phyloP scores from a whole-genome alignment of 92 coral and sea anemone genomes.

The Parazoanthus atlanticus region DNA sequence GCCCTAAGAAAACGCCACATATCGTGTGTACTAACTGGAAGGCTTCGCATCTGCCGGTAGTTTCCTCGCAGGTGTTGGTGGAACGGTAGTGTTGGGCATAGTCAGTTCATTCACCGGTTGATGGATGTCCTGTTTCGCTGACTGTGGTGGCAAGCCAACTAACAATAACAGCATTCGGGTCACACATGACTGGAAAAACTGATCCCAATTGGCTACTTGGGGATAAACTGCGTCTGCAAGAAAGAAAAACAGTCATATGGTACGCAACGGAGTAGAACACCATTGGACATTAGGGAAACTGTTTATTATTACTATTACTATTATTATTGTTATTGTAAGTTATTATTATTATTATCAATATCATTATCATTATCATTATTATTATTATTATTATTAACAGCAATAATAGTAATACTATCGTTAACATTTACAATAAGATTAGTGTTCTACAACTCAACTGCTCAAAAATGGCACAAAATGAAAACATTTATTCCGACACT shows the following conservation, averaged over 20 bases:
- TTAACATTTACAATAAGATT: too few species aligned
- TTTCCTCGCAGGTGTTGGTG: slow-evolving; percentile 41
- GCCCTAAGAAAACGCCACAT: background rate
- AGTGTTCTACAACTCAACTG: too few species aligned
- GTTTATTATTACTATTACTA: background rate
- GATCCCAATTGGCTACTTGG: slow-evolving; percentile 75
- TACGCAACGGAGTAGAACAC: background rate
- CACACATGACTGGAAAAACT: slow-evolving; percentile 83
- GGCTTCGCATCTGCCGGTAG: slow-evolving; percentile 32
- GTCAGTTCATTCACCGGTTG: slow-evolving; percentile 70
- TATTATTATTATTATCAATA: too few species aligned
- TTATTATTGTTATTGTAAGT: background rate
- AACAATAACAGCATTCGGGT: slow-evolving; percentile 70
- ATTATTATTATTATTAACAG: background rate
- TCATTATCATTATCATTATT: too few species aligned
- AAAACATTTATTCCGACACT: too few species aligned
- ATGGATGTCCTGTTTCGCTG: slow-evolving; percentile 22
- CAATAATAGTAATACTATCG: too few species aligned
- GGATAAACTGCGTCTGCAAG: slow-evolving; percentile 76
- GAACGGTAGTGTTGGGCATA: slow-evolving; percentile 48
- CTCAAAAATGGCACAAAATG: too few species aligned
- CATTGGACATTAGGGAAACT: background rate
- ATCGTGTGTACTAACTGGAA: background rate
- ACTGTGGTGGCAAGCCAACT: slow-evolving; percentile 80
- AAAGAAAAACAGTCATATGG: background rate